Evolutionary conservation across 2,888 invertebrate species (phyloP).

Genomic region (Tiphia femorata): DNA sequence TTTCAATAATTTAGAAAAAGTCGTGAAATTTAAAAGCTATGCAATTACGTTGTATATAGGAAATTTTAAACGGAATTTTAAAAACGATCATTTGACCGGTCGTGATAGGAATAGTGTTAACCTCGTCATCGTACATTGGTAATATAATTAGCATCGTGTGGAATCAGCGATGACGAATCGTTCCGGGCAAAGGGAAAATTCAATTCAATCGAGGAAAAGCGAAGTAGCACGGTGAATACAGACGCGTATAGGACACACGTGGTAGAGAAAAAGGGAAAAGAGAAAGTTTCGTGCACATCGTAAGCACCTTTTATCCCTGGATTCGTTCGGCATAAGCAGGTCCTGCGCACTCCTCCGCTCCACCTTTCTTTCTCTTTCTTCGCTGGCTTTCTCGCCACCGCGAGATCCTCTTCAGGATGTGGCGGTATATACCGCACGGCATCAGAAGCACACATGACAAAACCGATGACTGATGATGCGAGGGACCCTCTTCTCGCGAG

Average conservation of each 20-base stretch:
- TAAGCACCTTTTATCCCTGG: constrained; percentile 19
- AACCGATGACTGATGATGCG: constrained; percentile 56
- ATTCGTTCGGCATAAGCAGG: constrained; percentile 12
- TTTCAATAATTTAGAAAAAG: too few species aligned
- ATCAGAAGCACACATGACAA: constrained; percentile 52
- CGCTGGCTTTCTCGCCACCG: constrained; percentile 19
- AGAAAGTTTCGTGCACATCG: constrained; percentile 10
- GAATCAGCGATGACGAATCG: too few species aligned
- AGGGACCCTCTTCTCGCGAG: constrained; percentile 32
- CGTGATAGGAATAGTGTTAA: too few species aligned
- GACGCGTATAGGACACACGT: constrained; percentile 5
- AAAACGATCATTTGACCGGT: too few species aligned
- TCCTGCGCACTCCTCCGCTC: constrained; percentile 9
- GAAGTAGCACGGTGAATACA: not conserved
- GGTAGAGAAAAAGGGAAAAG: constrained; percentile 8
- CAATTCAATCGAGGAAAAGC: not conserved
- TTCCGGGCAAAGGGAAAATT: too few species aligned
- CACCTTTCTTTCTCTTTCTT: not conserved
- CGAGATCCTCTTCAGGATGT: constrained; percentile 23
- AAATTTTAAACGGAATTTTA: too few species aligned
- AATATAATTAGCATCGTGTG: too few species aligned
- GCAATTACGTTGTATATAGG: too few species aligned
- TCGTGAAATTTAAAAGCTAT: too few species aligned
- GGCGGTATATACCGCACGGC: constrained; percentile 24
- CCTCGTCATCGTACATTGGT: too few species aligned